Percentiles rank a stretch among this genome's conserved stretches.
Evolutionary conservation across 2,797 vertebrate genomes (phyloP).

Genomic region (Serranus cabrilla): DNA sequence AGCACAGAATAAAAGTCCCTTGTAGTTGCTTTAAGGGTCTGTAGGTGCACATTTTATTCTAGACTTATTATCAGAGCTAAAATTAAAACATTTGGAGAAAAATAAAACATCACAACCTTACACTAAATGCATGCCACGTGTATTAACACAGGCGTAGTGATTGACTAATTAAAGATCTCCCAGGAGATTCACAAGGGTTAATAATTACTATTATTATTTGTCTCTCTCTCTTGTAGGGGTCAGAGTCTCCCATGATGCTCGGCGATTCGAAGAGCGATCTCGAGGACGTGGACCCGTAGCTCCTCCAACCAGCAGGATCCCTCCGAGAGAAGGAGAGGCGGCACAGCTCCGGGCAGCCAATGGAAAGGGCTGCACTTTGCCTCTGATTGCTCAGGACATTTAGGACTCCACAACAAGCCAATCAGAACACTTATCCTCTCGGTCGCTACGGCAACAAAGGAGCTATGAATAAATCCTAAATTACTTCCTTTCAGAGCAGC

Average conservation of each 20-base stretch:
- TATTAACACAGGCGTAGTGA: no score
- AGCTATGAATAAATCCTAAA: slow-evolving; percentile 77
- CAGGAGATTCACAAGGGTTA: no score
- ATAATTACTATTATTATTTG: not conserved
- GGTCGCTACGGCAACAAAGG: slow-evolving; percentile 71
- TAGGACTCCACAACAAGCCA: slow-evolving; percentile 74
- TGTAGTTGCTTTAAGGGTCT: no score
- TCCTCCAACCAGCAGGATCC: slow-evolving; percentile 57
- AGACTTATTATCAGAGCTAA: no score
- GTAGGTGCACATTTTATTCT: no score
- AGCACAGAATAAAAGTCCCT: no score
- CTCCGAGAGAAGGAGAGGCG: slow-evolving; percentile 67
- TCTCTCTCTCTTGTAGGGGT: slow-evolving; percentile 85
- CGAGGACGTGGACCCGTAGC: slow-evolving; percentile 96
- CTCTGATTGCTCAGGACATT: slow-evolving; percentile 77
- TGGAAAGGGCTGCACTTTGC: slow-evolving; percentile 77
- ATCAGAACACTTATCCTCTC: slow-evolving; percentile 72
- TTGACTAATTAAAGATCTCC: no score
- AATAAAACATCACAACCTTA: no score
- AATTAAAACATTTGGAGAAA: no score
- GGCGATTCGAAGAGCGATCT: slow-evolving; percentile 97
- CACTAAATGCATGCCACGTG: no score
- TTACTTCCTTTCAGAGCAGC: slow-evolving; percentile 75
- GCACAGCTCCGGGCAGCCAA: slow-evolving; percentile 75
- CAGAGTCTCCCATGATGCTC: slow-evolving; percentile 98